These are phyloP conservation scores for Tetraneura akinire DNA, from an alignment of 1,140 invertebrate genomes.

Conservation along the genomic window DNA sequence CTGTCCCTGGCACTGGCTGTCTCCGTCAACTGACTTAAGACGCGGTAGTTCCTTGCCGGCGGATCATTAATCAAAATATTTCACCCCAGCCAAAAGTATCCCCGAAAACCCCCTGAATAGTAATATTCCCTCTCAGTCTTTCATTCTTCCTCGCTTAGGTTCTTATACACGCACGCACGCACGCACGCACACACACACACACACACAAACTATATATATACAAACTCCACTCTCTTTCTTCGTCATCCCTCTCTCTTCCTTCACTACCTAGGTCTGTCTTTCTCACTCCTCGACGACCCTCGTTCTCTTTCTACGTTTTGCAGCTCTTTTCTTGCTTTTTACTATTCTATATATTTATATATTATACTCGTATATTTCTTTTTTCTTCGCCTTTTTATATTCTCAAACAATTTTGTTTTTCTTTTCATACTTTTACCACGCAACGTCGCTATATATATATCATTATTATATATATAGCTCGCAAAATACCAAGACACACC, in stretches of 20 bases:
- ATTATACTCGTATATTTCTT: too few species aligned
- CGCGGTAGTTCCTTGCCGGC: constrained; percentile 43
- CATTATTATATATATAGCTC: too few species aligned
- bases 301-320: neutral
- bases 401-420: neutral
- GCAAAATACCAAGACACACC: constrained; percentile 15
- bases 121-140: constrained; percentile 46
- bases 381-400: too few species aligned
- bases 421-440: constrained; percentile 6
- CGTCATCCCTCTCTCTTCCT: too few species aligned
- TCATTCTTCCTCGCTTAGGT: constrained; percentile 38
- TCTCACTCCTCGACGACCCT: too few species aligned
- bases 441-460: constrained; percentile 11
- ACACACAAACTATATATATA: neutral
- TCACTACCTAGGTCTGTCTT: too few species aligned
- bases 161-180: neutral
- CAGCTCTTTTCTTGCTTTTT: constrained; percentile 14
- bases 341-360: too few species aligned
- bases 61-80: constrained; percentile 52
- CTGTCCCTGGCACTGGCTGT: constrained; percentile 50
- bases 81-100: constrained; percentile 49
- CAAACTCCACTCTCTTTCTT: neutral
- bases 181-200: neutral
- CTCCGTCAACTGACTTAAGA: constrained; percentile 50
- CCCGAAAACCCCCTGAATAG: constrained; percentile 49